These are phyloP conservation scores for Drosophila pectinifera DNA, from an alignment of 1,140 invertebrate genomes.

Conservation along the genomic window DNA sequence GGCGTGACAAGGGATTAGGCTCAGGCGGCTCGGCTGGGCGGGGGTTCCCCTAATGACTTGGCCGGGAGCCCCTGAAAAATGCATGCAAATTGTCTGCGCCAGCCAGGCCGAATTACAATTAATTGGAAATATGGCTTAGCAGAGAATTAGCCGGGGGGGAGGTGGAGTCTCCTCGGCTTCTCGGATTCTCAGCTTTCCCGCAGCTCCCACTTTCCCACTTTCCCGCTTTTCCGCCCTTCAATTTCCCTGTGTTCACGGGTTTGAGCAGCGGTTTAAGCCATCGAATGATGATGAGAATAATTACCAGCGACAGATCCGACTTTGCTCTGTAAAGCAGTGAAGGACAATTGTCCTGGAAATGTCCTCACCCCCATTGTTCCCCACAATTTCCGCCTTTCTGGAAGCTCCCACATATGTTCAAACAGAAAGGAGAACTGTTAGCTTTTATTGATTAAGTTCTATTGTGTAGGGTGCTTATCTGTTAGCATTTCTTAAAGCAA, in stretches of 20 bases:
- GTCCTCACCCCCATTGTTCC: too few relatives aligned
- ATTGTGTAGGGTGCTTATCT: too few relatives aligned
- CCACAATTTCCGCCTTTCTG: too few relatives aligned
- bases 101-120: constrained; percentile 36
- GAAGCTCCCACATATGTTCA: too few relatives aligned
- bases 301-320: not conserved
- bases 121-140: constrained; percentile 37
- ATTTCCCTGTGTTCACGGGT: not conserved
- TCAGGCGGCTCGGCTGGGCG: not conserved
- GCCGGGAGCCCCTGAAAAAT: constrained; percentile 16
- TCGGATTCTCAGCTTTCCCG: not conserved
- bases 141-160: constrained; percentile 5
- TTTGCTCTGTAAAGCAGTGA: too few relatives aligned
- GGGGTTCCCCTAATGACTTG: constrained; percentile 50
- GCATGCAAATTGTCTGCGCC: constrained; percentile 46
- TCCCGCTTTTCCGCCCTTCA: not conserved
- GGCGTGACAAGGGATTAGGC: constrained; percentile 57
- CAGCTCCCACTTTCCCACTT: not conserved
- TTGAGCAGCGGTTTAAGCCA: constrained; percentile 6
- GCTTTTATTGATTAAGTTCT: too few relatives aligned
- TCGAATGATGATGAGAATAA: not conserved
- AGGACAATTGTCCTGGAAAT: too few relatives aligned
- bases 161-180: not conserved
- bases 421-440: too few relatives aligned
- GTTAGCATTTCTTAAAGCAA: too few relatives aligned